A percentile compares a stretch with the other conserved stretches of the same genome.
phyloP scores from a whole-genome alignment of 2,113 vertebrate species.

The Equus quagga region DNA sequence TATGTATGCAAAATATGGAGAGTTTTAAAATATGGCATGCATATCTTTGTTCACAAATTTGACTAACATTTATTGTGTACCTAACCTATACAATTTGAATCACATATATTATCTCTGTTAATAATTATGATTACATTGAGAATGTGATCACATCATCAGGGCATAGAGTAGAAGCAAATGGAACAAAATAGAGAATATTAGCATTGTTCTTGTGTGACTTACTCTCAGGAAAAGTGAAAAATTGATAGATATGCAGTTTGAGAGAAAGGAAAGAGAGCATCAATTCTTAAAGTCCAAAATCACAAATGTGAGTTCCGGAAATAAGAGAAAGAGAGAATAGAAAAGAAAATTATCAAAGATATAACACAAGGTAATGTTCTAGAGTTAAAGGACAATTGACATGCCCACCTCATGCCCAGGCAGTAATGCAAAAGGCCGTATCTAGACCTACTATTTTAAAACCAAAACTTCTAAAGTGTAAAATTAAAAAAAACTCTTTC shows the following conservation, averaged over 20 bases:
- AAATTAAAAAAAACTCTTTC: background rate
- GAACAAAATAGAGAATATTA: background rate
- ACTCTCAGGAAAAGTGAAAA: background rate
- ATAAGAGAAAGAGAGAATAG: background rate
- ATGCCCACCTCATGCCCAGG: background rate
- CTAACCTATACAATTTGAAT: background rate
- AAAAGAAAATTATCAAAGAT: background rate
- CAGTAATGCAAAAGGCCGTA: background rate
- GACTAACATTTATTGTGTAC: background rate
- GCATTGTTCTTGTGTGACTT: background rate
- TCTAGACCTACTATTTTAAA: background rate
- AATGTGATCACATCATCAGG: background rate
- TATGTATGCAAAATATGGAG: background rate
- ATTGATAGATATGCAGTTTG: background rate
- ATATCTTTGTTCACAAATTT: background rate
- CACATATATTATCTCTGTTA: background rate
- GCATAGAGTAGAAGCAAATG: background rate
- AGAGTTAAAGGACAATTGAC: background rate
- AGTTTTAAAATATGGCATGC: background rate
- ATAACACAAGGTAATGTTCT: background rate
- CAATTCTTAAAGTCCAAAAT: background rate
- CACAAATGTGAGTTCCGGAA: background rate
- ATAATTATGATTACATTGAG: background rate
- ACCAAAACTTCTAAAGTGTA: background rate
- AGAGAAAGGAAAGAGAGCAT: background rate